Evolutionary conservation across 2,888 invertebrate species (phyloP).

Genomic region (Encarsia formosa): DNA sequence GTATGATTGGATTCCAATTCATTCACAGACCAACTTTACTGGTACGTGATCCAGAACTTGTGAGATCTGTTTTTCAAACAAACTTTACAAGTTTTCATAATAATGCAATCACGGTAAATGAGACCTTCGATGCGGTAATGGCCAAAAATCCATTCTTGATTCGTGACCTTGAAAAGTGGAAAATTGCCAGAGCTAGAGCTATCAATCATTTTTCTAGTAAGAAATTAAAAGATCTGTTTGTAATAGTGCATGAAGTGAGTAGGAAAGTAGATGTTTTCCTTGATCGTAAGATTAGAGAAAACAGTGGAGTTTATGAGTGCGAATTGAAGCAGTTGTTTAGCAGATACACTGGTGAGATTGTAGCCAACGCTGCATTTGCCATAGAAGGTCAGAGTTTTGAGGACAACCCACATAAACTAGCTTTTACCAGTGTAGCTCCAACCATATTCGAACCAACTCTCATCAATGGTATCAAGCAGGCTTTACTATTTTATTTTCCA

Average conservation of each 20-base stretch:
- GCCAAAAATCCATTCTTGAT: slow-evolving; percentile 17
- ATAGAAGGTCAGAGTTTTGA: slow-evolving; percentile 37
- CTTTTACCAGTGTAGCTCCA: slow-evolving; percentile 23
- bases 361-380: slow-evolving; percentile 34
- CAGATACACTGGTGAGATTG: slow-evolving; percentile 36
- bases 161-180: slow-evolving; percentile 3
- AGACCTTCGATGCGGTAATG: slow-evolving; percentile 6
- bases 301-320: slow-evolving; percentile 9
- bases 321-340: slow-evolving; percentile 34
- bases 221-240: slow-evolving; percentile 8
- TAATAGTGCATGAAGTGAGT: neutral
- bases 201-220: slow-evolving; percentile 10
- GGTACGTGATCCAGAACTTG: slow-evolving; percentile 9
- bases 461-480: slow-evolving; percentile 18
- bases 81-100: slow-evolving; percentile 10
- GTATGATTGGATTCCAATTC: slow-evolving; percentile 28
- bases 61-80: slow-evolving; percentile 1
- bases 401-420: slow-evolving; percentile 14
- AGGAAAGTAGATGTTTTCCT: slow-evolving; percentile 1
- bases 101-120: neutral
- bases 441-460: slow-evolving; percentile 31
- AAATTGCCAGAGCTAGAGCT: neutral
- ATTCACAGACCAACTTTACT: neutral
- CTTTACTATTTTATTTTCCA: slow-evolving; percentile 26
- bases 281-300: slow-evolving; percentile 7